phyloP scores from a whole-genome alignment of 2,888 invertebrate genomes.

The Elysia crispata region DNA sequence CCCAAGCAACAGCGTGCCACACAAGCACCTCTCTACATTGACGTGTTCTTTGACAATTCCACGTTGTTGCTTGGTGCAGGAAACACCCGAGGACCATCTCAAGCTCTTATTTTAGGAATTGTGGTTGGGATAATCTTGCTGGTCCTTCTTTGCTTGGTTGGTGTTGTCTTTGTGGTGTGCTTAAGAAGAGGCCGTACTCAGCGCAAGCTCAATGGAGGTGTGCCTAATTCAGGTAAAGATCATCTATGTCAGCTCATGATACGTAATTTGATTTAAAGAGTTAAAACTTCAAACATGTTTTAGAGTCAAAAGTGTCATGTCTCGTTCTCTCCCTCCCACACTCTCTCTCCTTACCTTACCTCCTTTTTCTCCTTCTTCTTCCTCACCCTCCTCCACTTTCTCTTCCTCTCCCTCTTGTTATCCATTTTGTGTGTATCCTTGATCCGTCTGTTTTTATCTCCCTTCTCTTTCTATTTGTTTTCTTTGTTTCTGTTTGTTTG shows the following conservation, averaged over 20 bases:
- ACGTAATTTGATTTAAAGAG: too few species aligned
- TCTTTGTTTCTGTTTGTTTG: too few species aligned
- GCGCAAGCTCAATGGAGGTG: conserved; percentile 34
- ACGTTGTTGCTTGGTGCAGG: conserved; percentile 42
- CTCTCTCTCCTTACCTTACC: not conserved
- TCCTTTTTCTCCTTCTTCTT: too few species aligned
- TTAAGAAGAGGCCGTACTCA: conserved; percentile 18
- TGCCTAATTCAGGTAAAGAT: conserved; percentile 47
- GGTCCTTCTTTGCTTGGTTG: conserved; percentile 12
- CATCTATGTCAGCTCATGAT: too few species aligned
- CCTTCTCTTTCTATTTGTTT: too few species aligned
- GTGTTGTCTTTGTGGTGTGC: conserved; percentile 42
- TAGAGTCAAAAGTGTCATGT: too few species aligned
- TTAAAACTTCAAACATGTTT: too few species aligned
- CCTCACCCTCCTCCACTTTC: too few species aligned
- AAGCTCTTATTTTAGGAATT: conserved; percentile 39
- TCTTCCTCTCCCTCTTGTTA: too few species aligned
- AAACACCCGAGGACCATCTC: conserved; percentile 39
- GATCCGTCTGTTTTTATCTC: too few species aligned
- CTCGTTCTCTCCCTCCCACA: too few species aligned
- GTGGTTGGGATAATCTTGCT: conserved; percentile 36
- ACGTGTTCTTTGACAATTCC: conserved; percentile 53
- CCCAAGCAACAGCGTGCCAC: conserved; percentile 44
- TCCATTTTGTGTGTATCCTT: too few species aligned
- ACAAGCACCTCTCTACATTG: conserved; percentile 49